Percentiles rank a stretch among this genome's conserved stretches.
Conservation (phyloP, 2,888 invertebrate species). For the Caenorhabditis doughertyi region DNA sequence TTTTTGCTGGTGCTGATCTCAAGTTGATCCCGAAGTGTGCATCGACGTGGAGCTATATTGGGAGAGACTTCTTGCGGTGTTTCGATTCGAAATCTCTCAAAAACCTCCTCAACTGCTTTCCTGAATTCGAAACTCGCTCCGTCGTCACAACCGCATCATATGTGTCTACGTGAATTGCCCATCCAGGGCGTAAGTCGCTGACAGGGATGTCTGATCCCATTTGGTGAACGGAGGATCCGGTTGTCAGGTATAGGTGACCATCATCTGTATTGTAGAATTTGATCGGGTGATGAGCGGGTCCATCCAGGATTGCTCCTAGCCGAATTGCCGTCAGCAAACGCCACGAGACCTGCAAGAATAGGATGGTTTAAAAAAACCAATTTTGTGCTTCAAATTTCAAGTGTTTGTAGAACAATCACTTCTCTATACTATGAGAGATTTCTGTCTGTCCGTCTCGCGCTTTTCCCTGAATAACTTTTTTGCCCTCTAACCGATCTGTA, state of each 20-base stretch:
- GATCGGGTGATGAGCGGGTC: slow-evolving; percentile 96
- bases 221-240: slow-evolving; percentile 95
- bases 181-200: too few species aligned
- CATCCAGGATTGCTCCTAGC: slow-evolving; percentile 89
- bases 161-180: too few species aligned
- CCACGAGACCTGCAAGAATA: slow-evolving; percentile 89
- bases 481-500: too few species aligned
- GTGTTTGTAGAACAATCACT: neutral
- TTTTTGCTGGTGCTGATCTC: slow-evolving; percentile 89
- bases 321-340: slow-evolving; percentile 97
- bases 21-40: slow-evolving; percentile 89
- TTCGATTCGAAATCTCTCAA: too few species aligned
- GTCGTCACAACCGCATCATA: too few species aligned
- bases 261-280: slow-evolving; percentile 89
- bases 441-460: too few species aligned
- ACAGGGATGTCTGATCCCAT: slow-evolving; percentile 92
- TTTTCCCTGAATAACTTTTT: too few species aligned
- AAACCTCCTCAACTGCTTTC: too few species aligned
- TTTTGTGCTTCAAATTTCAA: slow-evolving; percentile 49
- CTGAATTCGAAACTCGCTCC: too few species aligned
- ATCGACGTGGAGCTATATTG: slow-evolving; percentile 88
- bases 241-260: slow-evolving; percentile 97
- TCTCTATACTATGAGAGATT: too few species aligned
- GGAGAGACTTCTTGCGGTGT: too few species aligned
- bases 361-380: neutral